Evolutionary conservation across 2,888 invertebrate genomes (phyloP).

Genomic region (Marronus borbonicus): DNA sequence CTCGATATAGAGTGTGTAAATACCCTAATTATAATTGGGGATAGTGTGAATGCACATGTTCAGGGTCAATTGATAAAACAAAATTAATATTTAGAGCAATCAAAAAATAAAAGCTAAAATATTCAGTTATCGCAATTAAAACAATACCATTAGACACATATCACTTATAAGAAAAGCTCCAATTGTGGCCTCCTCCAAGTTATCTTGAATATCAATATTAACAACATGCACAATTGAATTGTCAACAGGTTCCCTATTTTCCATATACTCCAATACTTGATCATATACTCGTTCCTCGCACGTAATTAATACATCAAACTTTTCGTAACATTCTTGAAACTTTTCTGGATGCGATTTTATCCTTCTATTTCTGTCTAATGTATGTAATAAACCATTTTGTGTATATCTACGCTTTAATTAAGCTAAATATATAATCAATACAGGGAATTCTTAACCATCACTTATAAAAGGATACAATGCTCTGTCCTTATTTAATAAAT

Average conservation of each 20-base stretch:
- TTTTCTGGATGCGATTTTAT: conserved; percentile 96
- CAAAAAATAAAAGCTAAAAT: too few relatives aligned
- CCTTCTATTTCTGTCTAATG: conserved; percentile 96
- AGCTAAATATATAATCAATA: conserved; percentile 58
- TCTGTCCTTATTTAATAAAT: conserved; percentile 91
- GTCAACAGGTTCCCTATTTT: conserved; percentile 82
- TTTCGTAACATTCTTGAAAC: conserved; percentile 91
- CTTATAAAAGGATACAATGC: conserved; percentile 80
- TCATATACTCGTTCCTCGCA: conserved; percentile 99
- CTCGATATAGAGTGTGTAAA: too few relatives aligned
- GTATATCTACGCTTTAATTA: conserved; percentile 80
- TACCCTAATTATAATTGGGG: too few relatives aligned
- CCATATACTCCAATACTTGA: conserved; percentile 96
- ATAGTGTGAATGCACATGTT: too few relatives aligned
- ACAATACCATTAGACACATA: conserved; percentile 75
- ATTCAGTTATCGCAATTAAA: not conserved
- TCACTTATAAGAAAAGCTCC: conserved; percentile 99
- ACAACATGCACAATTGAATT: conserved; percentile 96
- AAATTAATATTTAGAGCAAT: too few relatives aligned
- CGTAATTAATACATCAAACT: conserved; percentile 96
- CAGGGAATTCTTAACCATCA: conserved; percentile 31
- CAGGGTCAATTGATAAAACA: too few relatives aligned
- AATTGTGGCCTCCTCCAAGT: conserved; percentile 99
- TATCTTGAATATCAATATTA: conserved; percentile 99
- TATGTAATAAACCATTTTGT: conserved; percentile 97